Conservation (phyloP, 2,113 vertebrate species). For the Speoplatyrhinus poulsoni region DNA sequence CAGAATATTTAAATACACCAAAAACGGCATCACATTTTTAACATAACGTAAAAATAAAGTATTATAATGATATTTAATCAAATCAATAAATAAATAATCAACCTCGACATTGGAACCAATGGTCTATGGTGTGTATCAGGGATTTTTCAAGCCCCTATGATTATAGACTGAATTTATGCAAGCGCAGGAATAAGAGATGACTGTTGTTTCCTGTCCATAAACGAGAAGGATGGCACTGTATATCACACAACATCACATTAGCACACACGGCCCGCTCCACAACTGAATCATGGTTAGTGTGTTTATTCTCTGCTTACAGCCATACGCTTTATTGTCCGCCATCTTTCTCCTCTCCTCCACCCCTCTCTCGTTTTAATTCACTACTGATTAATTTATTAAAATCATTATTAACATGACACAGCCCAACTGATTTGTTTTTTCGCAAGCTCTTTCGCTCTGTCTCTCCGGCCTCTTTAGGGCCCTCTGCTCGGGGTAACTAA, state of each 20-base stretch:
- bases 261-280: constrained; percentile 79
- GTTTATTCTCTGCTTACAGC: constrained; percentile 91
- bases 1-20: too few relatives aligned
- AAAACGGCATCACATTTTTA: too few relatives aligned
- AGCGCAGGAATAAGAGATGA: constrained; percentile 55
- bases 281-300: constrained; percentile 92
- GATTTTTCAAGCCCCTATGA: constrained; percentile 36
- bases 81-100: too few relatives aligned
- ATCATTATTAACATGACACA: constrained; percentile 95
- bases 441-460: constrained; percentile 59
- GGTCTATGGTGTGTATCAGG: constrained; percentile 9
- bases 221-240: constrained; percentile 48
- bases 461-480: constrained; percentile 79
- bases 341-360: constrained; percentile 78
- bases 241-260: constrained; percentile 76
- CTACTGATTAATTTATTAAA: constrained; percentile 97
- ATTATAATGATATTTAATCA: too few relatives aligned
- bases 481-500: constrained; percentile 93
- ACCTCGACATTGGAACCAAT: background rate
- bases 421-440: constrained; percentile 92
- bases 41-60: too few relatives aligned
- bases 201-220: constrained; percentile 46
- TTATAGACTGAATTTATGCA: constrained; percentile 57
- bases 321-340: constrained; percentile 84
- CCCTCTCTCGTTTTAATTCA: constrained; percentile 85